phyloP scores from a whole-genome alignment of 2,888 invertebrate genomes.

The Drosophila yooni region DNA sequence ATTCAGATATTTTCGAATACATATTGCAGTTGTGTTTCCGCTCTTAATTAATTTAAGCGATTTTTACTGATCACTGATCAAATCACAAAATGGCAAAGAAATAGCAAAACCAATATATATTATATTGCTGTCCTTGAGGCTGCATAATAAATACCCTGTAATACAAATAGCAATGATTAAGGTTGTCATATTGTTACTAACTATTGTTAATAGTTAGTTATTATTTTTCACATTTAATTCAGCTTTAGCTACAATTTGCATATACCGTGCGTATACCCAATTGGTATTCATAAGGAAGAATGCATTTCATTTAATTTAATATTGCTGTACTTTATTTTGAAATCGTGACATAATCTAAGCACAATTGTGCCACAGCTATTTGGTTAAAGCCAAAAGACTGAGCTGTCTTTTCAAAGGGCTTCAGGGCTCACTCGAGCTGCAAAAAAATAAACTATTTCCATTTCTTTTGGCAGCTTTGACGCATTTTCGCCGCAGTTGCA shows the following conservation, averaged over 20 bases:
- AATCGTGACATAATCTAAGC: constrained; percentile 25
- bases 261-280: neutral
- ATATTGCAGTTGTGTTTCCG: constrained; percentile 44
- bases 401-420: constrained; percentile 22
- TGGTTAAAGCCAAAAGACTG: constrained; percentile 23
- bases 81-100: constrained; percentile 17
- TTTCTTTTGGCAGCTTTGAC: constrained; percentile 32
- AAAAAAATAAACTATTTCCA: constrained; percentile 26
- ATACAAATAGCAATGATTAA: neutral
- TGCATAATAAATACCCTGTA: neutral
- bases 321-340: constrained; percentile 18
- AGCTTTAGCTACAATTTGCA: neutral
- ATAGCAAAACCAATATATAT: neutral
- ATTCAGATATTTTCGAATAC: constrained; percentile 28
- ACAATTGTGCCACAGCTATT: constrained; percentile 7
- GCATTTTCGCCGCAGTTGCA: constrained; percentile 37
- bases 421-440: constrained; percentile 8
- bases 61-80: constrained; percentile 68
- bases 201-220: neutral
- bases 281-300: neutral
- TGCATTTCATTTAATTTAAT: constrained; percentile 22
- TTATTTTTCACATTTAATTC: neutral
- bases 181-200: neutral
- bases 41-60: constrained; percentile 78
- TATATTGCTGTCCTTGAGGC: too few species aligned